These are phyloP conservation scores for Serranus cabrilla DNA, from an alignment of 2,797 vertebrate species.

Conservation along the genomic window DNA sequence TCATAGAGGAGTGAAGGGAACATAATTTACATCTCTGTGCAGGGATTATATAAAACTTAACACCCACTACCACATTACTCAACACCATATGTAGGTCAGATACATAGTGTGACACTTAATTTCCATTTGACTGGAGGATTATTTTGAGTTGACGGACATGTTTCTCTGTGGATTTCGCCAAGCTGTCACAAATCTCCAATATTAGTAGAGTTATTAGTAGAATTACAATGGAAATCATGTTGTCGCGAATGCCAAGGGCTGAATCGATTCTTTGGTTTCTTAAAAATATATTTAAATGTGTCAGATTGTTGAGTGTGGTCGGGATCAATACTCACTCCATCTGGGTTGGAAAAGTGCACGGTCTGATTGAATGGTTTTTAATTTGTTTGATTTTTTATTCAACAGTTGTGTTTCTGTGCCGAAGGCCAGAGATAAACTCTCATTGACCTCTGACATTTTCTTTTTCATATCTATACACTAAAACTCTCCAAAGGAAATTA, in stretches of 20 bases:
- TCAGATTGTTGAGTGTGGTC: background rate
- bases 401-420: background rate
- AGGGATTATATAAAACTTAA: conserved; percentile 34
- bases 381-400: background rate
- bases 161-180: conserved; percentile 16
- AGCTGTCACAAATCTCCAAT: conserved; percentile 5
- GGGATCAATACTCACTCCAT: background rate
- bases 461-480: background rate
- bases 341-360: background rate
- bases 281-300: background rate
- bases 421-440: conserved; percentile 2
- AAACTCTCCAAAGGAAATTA: conserved; percentile 7
- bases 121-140: conserved; percentile 18
- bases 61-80: conserved; percentile 13
- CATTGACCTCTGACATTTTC: conserved; percentile 20
- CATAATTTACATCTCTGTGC: conserved; percentile 24
- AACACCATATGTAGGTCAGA: conserved; percentile 32
- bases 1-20: conserved; percentile 12
- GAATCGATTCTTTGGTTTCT: background rate
- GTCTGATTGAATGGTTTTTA: background rate
- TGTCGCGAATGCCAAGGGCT: background rate
- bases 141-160: conserved; percentile 20
- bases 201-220: background rate
- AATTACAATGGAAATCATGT: background rate
- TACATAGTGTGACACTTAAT: background rate